A percentile compares a stretch with the other conserved stretches of the same genome.
Evolutionary conservation across 30 jellyfish, hydroid and myxozoan genomes (phyloP).

Genomic region (Catostylus mosaicus): DNA sequence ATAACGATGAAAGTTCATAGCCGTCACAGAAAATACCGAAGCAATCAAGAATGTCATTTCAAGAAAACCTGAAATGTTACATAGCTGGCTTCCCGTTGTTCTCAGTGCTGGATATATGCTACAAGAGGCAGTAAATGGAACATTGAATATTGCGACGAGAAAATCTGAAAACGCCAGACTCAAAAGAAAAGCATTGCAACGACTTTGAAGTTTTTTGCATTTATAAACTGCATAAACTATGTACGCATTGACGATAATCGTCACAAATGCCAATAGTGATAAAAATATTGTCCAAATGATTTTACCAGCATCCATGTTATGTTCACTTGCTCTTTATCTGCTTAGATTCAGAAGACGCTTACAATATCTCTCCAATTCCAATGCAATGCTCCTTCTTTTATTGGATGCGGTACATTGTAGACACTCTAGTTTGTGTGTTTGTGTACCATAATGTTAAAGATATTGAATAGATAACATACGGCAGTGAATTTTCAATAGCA

Average conservation of each 20-base stretch:
- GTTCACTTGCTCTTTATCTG: too few species aligned
- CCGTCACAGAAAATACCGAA: constrained; percentile 56
- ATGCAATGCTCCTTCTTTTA: too few species aligned
- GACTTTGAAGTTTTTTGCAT: constrained; percentile 32
- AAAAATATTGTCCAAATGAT: constrained; percentile 3
- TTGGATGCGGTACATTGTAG: too few species aligned
- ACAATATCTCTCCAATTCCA: too few species aligned
- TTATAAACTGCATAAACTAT: constrained; percentile 24
- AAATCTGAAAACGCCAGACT: constrained; percentile 45
- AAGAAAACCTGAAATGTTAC: constrained; percentile 30
- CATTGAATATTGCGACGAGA: constrained; percentile 35
- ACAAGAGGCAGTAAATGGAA: constrained; percentile 42
- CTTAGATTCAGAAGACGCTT: too few species aligned
- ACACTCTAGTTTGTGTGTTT: too few species aligned
- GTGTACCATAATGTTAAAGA: too few species aligned
- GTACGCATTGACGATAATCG: constrained; percentile 2
- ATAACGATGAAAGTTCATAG: constrained; percentile 48
- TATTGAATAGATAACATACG: too few species aligned
- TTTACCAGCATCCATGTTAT: constrained; percentile 15
- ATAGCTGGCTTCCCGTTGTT: neutral
- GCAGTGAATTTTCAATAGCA: too few species aligned
- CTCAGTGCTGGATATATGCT: constrained; percentile 18
- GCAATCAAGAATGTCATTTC: constrained; percentile 54
- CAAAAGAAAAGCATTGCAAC: constrained; percentile 29
- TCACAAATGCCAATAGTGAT: neutral